Evolutionary conservation across 2,797 vertebrate species (phyloP).

Genomic region (Aplochiton taeniatus): DNA sequence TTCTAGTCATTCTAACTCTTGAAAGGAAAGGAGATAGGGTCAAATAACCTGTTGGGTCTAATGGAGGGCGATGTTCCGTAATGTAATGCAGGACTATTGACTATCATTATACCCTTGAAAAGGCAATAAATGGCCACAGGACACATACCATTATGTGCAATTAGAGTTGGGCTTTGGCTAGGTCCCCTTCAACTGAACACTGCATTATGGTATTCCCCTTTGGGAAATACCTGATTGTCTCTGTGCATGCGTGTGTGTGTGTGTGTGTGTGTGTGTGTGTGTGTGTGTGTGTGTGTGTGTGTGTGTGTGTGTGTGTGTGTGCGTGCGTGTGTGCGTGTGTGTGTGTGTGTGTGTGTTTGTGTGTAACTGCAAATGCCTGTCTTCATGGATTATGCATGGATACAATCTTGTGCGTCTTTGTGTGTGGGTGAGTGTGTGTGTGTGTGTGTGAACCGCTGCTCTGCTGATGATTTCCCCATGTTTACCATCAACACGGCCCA

Average conservation of each 20-base stretch:
- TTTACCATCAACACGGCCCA: constrained; percentile 47
- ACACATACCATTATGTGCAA: constrained; percentile 65
- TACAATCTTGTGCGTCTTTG: background rate
- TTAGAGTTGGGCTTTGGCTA: constrained; percentile 51
- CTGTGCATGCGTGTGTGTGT: constrained; percentile 10
- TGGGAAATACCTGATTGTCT: constrained; percentile 19
- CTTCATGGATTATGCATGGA: background rate
- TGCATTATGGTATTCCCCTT: constrained; percentile 34
- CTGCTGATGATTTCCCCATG: constrained; percentile 28
- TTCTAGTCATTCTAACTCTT: no score
- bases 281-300: constrained; percentile 17
- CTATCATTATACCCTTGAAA: constrained; percentile 75
- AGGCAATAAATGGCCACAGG: constrained; percentile 71
- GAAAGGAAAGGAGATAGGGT: constrained; percentile 45
- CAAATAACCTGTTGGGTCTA: constrained; percentile 63
- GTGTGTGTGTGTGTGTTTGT: constrained; percentile 10
- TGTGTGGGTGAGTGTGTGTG: background rate
- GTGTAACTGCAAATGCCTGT: background rate
- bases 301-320: background rate
- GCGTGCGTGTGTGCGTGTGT: constrained; percentile 23
- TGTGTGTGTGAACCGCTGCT: constrained; percentile 10
- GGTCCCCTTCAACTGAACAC: constrained; percentile 47
- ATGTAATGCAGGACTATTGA: constrained; percentile 68
- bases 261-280: constrained; percentile 2
- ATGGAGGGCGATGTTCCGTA: constrained; percentile 57